Percentiles rank a stretch among this genome's conserved stretches.
These are phyloP conservation scores for Sinotaia quadrata DNA, from an alignment of 2,888 invertebrate genomes.

Conservation along the genomic window DNA sequence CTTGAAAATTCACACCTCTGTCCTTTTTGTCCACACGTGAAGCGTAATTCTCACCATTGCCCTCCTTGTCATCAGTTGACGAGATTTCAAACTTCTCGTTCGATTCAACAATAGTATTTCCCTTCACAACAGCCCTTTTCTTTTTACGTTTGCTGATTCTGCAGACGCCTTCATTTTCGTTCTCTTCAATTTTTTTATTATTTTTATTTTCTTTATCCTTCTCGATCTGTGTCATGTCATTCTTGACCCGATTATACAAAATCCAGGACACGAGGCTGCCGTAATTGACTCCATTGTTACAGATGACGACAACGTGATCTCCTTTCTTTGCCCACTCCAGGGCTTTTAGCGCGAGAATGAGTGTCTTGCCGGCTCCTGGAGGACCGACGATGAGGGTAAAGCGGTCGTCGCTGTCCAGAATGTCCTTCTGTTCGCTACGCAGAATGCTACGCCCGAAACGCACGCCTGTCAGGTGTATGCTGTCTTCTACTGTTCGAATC, in stretches of 20 bases:
- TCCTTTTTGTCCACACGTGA: no score
- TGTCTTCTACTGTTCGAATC: constrained; percentile 4
- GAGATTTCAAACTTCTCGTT: no score
- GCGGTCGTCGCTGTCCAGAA: constrained; percentile 7
- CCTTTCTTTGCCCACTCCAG: constrained; percentile 19
- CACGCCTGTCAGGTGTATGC: constrained; percentile 20
- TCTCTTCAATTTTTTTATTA: no score
- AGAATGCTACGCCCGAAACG: constrained; percentile 24
- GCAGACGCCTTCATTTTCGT: no score
- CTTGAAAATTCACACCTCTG: no score
- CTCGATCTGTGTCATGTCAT: no score
- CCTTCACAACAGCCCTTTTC: no score
- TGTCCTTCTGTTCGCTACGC: constrained; percentile 1
- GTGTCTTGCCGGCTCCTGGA: constrained; percentile 16
- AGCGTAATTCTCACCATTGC: no score
- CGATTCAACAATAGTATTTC: no score
- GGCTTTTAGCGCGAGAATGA: constrained; percentile 20
- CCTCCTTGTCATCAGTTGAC: no score
- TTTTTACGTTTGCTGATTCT: no score
- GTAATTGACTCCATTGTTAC: background rate
- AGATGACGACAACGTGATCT: constrained; percentile 10
- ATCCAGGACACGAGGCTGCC: constrained; percentile 19
- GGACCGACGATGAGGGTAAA: constrained; percentile 6
- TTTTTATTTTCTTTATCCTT: no score
- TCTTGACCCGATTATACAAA: background rate